A percentile compares a stretch with the other conserved stretches of the same genome.
Conservation (phyloP, 2,888 invertebrate species). For the Scelioninae gen. 1 region DNA sequence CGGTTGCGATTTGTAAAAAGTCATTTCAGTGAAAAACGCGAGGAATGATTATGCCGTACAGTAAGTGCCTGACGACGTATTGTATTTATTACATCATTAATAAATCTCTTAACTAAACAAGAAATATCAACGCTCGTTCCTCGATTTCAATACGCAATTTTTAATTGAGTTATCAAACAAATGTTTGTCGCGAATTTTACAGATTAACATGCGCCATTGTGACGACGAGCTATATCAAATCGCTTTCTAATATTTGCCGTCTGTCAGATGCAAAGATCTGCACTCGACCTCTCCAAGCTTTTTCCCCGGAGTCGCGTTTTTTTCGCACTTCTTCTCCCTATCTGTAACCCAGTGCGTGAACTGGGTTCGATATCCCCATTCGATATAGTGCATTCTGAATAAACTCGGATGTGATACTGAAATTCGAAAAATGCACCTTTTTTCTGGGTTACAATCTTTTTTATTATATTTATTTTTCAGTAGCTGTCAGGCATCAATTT, state of each 20-base stretch:
- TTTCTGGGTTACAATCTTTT: constrained; percentile 17
- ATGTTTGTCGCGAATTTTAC: constrained; percentile 21
- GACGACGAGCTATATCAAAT: no score
- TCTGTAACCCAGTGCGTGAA: constrained; percentile 67
- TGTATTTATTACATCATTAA: constrained; percentile 39
- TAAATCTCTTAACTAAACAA: constrained; percentile 48
- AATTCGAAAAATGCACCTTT: constrained; percentile 9
- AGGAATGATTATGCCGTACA: no score
- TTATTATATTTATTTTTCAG: constrained; percentile 30
- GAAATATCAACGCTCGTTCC: constrained; percentile 25
- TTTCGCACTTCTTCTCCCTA: constrained; percentile 22
- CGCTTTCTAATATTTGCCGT: constrained; percentile 74
- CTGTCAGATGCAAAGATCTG: constrained; percentile 79
- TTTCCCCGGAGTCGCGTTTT: no score
- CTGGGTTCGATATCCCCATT: constrained; percentile 70
- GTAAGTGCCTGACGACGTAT: no score
- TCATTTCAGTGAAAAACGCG: no score
- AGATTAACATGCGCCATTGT: constrained; percentile 1
- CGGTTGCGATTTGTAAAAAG: no score
- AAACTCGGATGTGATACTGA: constrained; percentile 5
- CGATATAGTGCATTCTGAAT: constrained; percentile 65
- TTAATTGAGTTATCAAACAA: constrained; percentile 23
- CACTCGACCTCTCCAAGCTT: constrained; percentile 48
- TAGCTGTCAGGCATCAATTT: constrained; percentile 18
- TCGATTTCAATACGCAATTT: constrained; percentile 9